These are phyloP conservation scores for Strix aluco DNA, from an alignment of 2,113 vertebrate species.

Conservation along the genomic window DNA sequence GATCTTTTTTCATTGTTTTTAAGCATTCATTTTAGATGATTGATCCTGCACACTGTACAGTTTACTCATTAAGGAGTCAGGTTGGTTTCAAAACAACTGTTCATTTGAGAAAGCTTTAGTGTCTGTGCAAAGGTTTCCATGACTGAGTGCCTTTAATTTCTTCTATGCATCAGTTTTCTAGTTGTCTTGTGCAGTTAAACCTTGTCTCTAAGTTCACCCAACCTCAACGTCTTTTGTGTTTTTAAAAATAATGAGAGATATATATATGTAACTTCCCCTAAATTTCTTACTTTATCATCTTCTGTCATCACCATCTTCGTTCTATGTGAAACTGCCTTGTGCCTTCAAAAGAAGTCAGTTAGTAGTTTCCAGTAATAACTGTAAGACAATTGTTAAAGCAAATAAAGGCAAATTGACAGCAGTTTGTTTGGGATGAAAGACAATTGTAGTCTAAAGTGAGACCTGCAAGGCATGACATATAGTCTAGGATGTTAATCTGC, in stretches of 20 bases:
- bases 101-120: not conserved
- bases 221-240: not conserved
- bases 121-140: not conserved
- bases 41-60: not conserved
- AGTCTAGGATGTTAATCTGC: not conserved
- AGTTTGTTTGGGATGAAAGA: not conserved
- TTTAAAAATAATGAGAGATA: not conserved
- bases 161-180: not conserved
- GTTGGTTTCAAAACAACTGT: not conserved
- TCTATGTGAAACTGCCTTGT: not conserved
- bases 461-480: not conserved
- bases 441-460: not conserved
- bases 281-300: not conserved
- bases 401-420: not conserved
- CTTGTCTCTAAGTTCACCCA: not conserved
- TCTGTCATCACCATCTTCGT: not conserved
- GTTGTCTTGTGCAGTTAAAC: not conserved
- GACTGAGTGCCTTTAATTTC: not conserved
- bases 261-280: not conserved
- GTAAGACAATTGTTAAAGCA: not conserved
- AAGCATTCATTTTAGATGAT: not conserved
- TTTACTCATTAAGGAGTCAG: not conserved
- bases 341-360: not conserved
- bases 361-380: not conserved
- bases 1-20: not conserved